Base-by-base conservation (phyloP, 1,140 invertebrate genomes). In the Brachionus plicatilis region DNA sequence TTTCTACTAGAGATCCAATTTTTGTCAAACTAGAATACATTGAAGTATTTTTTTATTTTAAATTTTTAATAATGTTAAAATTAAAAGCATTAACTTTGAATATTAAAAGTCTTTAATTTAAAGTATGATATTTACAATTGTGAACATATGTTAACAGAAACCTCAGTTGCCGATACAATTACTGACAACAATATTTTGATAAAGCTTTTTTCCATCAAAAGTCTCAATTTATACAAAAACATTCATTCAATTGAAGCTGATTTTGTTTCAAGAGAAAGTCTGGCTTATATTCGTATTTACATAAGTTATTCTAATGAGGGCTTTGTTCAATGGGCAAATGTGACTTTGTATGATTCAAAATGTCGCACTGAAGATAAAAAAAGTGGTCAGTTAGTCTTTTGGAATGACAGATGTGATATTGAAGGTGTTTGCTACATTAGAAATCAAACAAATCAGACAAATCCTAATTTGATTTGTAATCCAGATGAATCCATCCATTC, bases 371-470 rank as follows among this genome's bases (percentile, higher is more conserved):
- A 27, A 29, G 9, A 68, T 82, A 6, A 68, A 79, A 24, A 53
- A 53, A 43, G 8, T 20, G 76, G 76, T 8, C 29, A 24, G 27
- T 50, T 43, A 24, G 47, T 50, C 29, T 29, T 29, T 50, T 24
- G 11, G 29, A 14, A 82, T 37, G 78, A 82, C 14, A 82, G n/a
- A 41, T 82, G 78, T 65, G 78, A 82, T 3, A 82, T 82, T 29
- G 24, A 41, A 17, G 78, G 78, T 43, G 78, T 68, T 37, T 82
- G 78, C 56, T 82, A 65, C 29, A 82, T 60, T 27, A 60, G 37
- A 20, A 82, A 82, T 37, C 24, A 82, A 60, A 82, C 53, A 41
- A 43, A 9, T 20, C 1, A 20, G 37, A 27, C 43, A 8, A 27
- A 76, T 29, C 20, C 43, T 27, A 47, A 47, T 20, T 76, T 76